These are phyloP conservation scores for human DNA, from an alignment of 2,113 vertebrate genomes.

Conservation along the genomic window DNA sequence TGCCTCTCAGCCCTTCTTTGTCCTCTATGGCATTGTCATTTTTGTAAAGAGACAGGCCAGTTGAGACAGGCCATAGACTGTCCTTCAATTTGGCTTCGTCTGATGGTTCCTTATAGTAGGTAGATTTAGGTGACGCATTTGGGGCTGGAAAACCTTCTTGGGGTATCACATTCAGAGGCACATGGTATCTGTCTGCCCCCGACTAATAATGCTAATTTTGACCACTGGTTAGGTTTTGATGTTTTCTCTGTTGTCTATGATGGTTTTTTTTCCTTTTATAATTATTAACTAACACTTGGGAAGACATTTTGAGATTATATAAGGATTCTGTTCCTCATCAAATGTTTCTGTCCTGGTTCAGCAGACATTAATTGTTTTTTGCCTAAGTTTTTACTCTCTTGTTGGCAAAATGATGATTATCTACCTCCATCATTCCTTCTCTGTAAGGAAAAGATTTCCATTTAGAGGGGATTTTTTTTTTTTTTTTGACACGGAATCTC, in stretches of 20 bases:
- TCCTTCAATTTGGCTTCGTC: background rate
- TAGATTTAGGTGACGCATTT: background rate
- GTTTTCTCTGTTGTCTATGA: background rate
- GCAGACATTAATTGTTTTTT: background rate
- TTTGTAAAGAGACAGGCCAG: background rate
- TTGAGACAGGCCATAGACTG: background rate
- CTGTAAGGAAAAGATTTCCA: background rate
- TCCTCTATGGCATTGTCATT: background rate
- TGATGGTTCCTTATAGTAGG: background rate
- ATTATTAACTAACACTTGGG: background rate
- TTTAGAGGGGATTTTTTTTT: background rate
- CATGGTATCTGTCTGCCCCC: background rate
- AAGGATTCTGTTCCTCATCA: background rate
- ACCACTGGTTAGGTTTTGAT: background rate
- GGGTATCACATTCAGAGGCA: background rate
- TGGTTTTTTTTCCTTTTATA: background rate
- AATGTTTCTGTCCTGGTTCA: background rate
- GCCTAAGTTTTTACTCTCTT: background rate
- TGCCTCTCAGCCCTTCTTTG: background rate
- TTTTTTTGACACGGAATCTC: no score
- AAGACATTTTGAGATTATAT: background rate
- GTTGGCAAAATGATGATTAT: conserved; percentile 5
- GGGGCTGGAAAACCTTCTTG: background rate
- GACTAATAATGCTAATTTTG: background rate
- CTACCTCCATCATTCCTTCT: background rate